Evolutionary conservation across 2,888 invertebrate genomes (phyloP).

Genomic region (Archaeoteleia sp.): DNA sequence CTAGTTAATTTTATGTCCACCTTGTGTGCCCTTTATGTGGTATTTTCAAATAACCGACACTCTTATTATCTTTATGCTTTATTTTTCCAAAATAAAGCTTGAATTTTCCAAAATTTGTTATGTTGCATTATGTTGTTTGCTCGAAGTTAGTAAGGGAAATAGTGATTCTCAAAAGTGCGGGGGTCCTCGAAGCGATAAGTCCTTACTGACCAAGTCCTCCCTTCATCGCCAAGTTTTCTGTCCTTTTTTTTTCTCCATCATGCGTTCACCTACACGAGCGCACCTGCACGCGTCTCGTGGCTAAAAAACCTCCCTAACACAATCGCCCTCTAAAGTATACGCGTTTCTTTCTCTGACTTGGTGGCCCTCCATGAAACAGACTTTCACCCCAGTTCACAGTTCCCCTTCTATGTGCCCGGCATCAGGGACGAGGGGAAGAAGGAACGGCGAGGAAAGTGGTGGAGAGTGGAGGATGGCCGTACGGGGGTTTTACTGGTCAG

Average conservation of each 20-base stretch:
- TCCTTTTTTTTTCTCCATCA: conserved; percentile 8
- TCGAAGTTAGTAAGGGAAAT: too few relatives aligned
- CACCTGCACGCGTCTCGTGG: conserved; percentile 26
- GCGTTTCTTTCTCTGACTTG: conserved; percentile 23
- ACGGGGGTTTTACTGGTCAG: conserved; percentile 34
- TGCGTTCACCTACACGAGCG: conserved; percentile 20
- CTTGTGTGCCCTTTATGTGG: too few relatives aligned
- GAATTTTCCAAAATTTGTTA: neutral
- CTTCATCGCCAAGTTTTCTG: conserved; percentile 6
- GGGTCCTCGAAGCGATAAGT: neutral
- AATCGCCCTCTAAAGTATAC: conserved; percentile 20
- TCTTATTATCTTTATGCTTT: too few relatives aligned
- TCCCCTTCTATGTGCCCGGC: conserved; percentile 38
- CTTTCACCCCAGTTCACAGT: conserved; percentile 51
- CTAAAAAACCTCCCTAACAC: conserved; percentile 31
- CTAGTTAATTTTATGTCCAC: too few relatives aligned
- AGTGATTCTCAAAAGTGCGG: neutral
- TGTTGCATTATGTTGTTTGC: too few relatives aligned
- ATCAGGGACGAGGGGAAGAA: conserved; percentile 20
- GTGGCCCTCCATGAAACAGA: conserved; percentile 31
- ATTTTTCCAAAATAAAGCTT: too few relatives aligned
- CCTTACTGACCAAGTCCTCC: neutral
- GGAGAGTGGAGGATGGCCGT: conserved; percentile 11
- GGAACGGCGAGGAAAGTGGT: conserved; percentile 28
- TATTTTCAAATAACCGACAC: too few relatives aligned